Conservation (phyloP, 2,888 invertebrate genomes). For the Napeogenes inachia region DNA sequence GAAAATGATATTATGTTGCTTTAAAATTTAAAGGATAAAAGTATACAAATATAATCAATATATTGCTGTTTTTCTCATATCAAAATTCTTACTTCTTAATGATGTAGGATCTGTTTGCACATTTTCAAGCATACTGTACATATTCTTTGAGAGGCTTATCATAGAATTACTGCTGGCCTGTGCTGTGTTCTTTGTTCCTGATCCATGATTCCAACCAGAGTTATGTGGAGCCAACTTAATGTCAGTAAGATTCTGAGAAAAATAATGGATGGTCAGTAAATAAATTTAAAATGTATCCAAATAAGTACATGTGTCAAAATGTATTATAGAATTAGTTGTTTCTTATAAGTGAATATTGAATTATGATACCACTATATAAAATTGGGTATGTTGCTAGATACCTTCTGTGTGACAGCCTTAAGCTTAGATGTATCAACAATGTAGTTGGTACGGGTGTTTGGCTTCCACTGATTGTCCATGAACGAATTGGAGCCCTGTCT, state of each 20-base stretch:
- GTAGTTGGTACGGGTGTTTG: conserved; percentile 46
- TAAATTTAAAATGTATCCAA: neutral
- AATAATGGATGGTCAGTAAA: neutral
- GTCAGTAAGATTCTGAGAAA: conserved; percentile 51
- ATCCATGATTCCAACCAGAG: conserved; percentile 63
- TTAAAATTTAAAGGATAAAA: too few species aligned
- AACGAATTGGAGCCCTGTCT: conserved; percentile 52
- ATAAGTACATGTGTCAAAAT: too few species aligned
- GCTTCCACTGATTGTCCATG: conserved; percentile 58
- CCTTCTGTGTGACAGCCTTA: conserved; percentile 47
- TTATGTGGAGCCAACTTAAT: conserved; percentile 63
- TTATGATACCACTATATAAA: neutral
- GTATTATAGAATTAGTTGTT: too few species aligned
- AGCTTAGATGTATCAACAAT: conserved; percentile 64
- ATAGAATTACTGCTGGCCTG: conserved; percentile 51
- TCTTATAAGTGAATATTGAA: neutral
- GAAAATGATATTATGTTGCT: neutral
- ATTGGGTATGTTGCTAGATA: conserved; percentile 5
- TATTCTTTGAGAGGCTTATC: conserved; percentile 58
- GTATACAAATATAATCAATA: too few species aligned
- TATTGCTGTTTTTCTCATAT: neutral
- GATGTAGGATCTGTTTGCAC: conserved; percentile 56
- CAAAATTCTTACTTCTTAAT: conserved; percentile 48
- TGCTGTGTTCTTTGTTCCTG: conserved; percentile 58
- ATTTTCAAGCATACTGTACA: conserved; percentile 60